Conservation (phyloP, 1,140 invertebrate species). For the Pentalonia nigronervosa region DNA sequence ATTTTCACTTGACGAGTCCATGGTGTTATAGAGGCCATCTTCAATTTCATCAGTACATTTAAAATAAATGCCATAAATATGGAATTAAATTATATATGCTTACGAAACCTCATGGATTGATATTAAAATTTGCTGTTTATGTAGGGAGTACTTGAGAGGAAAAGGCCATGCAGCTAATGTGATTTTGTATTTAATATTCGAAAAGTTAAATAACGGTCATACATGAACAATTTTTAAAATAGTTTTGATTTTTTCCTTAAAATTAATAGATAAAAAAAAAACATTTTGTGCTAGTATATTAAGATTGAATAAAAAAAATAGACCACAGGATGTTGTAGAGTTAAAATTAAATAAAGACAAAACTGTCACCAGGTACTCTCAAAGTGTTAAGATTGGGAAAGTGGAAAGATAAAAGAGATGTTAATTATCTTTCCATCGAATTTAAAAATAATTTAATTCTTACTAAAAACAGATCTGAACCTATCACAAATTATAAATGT, state of each 20-base stretch:
- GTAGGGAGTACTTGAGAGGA: not conserved
- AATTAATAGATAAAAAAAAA: not conserved
- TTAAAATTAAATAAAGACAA: too few species aligned
- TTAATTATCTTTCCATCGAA: not conserved
- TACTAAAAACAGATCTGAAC: conserved; percentile 6
- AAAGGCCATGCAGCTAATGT: not conserved
- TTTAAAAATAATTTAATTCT: conserved; percentile 25
- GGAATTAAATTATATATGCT: not conserved
- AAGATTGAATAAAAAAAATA: too few species aligned
- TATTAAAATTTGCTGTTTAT: not conserved
- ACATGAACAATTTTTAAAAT: not conserved
- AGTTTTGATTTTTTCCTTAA: not conserved
- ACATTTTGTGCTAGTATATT: too few species aligned
- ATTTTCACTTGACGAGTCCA: too few species aligned
- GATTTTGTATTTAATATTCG: not conserved
- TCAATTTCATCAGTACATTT: too few species aligned
- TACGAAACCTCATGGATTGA: not conserved
- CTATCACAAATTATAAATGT: conserved; percentile 11
- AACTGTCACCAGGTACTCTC: not conserved
- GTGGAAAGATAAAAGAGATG: conserved; percentile 21
- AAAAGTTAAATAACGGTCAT: not conserved
- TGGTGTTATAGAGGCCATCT: too few species aligned
- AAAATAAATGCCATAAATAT: too few species aligned
- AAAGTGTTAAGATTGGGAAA: not conserved
- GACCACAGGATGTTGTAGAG: too few species aligned